A percentile compares a stretch with the other conserved stretches of the same genome.
Evolutionary conservation across 2,113 vertebrate genomes (phyloP).

Genomic region (Rhynchopsitta pachyrhyncha): DNA sequence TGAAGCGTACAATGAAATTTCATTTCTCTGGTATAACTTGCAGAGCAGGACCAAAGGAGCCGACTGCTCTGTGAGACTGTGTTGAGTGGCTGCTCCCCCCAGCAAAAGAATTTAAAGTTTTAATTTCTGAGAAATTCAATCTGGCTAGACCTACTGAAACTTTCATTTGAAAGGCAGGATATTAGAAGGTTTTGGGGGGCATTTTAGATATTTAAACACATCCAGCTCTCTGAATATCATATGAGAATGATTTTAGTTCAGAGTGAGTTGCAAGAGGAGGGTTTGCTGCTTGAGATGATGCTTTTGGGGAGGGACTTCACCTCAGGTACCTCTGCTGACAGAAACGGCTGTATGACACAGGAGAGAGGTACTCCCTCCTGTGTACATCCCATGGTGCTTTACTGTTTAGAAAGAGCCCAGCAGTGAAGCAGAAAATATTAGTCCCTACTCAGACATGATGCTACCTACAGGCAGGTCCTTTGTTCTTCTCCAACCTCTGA

Average conservation of each 20-base stretch:
- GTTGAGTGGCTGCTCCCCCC: background rate
- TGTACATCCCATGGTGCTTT: background rate
- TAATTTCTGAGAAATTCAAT: constrained; percentile 6
- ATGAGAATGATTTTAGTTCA: background rate
- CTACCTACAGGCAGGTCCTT: background rate
- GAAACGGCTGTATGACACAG: accelerated
- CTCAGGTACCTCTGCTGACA: background rate
- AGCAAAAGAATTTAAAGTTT: background rate
- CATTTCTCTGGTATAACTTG: background rate
- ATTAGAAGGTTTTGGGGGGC: background rate
- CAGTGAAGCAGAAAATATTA: background rate
- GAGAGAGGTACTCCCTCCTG: background rate
- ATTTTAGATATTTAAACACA: background rate
- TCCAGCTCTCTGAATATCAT: background rate
- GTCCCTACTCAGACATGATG: accelerated
- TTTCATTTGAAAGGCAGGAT: background rate
- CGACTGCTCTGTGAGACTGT: background rate
- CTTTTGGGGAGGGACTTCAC: background rate
- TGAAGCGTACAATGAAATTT: background rate
- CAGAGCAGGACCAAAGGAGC: background rate
- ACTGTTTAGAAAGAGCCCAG: background rate
- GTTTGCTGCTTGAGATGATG: background rate
- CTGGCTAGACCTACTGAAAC: background rate
- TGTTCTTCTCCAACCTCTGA: background rate
- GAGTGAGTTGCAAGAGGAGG: background rate